Percentiles rank a stretch among this genome's conserved stretches.
Conservation (phyloP, 2,888 invertebrate species). For the Pseudolycoriella hygida region DNA sequence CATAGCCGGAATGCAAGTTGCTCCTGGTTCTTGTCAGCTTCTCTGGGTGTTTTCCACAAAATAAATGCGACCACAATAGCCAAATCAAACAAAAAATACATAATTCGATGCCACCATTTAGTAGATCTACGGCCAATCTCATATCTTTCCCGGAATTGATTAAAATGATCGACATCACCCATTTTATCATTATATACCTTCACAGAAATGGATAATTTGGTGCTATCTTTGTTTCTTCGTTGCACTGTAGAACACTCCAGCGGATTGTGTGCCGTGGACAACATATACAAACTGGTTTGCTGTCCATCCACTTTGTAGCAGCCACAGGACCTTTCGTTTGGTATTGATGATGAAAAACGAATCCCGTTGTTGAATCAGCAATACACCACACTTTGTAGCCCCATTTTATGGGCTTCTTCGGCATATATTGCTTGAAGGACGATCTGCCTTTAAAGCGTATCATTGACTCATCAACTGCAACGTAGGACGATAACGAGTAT, state of each 20-base stretch:
- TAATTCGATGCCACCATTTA: constrained; percentile 1
- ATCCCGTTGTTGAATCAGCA: too few species aligned
- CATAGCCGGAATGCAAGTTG: not conserved
- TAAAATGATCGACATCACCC: not conserved
- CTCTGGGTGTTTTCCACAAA: not conserved
- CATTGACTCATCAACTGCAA: too few species aligned
- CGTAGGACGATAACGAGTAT: too few species aligned
- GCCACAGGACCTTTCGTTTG: not conserved
- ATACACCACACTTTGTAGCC: too few species aligned
- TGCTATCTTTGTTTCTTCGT: not conserved
- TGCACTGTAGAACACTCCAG: not conserved
- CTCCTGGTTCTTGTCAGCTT: not conserved
- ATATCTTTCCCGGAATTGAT: not conserved
- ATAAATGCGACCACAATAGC: not conserved
- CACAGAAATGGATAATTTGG: too few species aligned
- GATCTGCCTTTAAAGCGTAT: too few species aligned
- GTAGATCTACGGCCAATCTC: not conserved
- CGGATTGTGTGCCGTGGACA: not conserved
- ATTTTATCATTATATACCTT: not conserved
- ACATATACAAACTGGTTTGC: not conserved
- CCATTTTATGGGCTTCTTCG: too few species aligned
- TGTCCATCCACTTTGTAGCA: not conserved
- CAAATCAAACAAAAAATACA: not conserved
- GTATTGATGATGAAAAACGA: too few species aligned
- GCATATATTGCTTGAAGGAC: too few species aligned